These are phyloP conservation scores for Dromococcyx pavoninus DNA, from an alignment of 2,797 vertebrate genomes.

Conservation along the genomic window DNA sequence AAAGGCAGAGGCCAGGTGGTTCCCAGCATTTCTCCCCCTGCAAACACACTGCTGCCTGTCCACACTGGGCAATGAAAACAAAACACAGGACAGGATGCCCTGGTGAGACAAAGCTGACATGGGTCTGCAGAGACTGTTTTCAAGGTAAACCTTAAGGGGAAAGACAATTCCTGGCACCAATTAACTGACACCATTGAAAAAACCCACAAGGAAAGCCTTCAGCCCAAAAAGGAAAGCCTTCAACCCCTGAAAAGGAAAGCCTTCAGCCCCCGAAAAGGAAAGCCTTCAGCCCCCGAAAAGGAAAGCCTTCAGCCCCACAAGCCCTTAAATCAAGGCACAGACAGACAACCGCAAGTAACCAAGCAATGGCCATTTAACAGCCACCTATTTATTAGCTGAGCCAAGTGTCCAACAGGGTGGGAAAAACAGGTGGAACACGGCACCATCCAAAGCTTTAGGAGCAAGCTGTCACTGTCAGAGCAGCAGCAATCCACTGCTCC, in stretches of 20 bases:
- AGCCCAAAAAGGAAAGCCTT: not conserved
- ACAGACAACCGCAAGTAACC: not conserved
- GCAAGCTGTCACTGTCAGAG: fast-evolving
- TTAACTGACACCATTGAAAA: too few relatives aligned
- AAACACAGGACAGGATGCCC: not conserved
- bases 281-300: too few relatives aligned
- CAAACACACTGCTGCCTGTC: not conserved
- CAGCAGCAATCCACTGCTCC: fast-evolving
- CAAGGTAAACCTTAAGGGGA: too few relatives aligned
- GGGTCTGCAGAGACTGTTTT: not conserved
- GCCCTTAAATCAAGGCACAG: not conserved
- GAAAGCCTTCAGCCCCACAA: too few relatives aligned
- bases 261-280: too few relatives aligned
- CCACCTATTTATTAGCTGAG: not conserved
- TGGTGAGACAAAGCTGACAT: not conserved
- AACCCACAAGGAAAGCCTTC: not conserved
- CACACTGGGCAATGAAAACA: not conserved
- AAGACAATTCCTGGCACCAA: too few relatives aligned
- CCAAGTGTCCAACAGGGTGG: fast-evolving
- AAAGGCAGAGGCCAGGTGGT: not conserved
- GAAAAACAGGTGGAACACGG: not conserved
- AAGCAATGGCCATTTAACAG: not conserved
- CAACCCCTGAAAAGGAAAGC: too few relatives aligned
- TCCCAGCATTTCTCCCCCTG: not conserved
- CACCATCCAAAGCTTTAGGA: not conserved